A percentile compares a stretch with the other conserved stretches of the same genome.
These are phyloP conservation scores for Therioaphis trifolii DNA, from an alignment of 2,888 invertebrate species.

Conservation along the genomic window DNA sequence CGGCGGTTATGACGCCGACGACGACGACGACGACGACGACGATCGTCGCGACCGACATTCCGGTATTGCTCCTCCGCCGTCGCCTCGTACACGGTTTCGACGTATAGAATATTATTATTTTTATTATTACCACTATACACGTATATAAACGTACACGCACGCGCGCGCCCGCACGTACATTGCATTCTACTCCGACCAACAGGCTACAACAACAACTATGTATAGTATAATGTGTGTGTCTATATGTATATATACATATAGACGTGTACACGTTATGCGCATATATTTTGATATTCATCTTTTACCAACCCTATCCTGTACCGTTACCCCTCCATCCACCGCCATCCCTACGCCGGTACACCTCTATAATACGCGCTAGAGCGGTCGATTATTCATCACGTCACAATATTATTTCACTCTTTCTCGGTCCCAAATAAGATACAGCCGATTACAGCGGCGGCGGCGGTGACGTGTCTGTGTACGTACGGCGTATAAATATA, in stretches of 20 bases:
- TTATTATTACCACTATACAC: background rate
- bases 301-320: background rate
- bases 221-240: too few relatives aligned
- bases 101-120: slow-evolving; percentile 38
- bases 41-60: slow-evolving; percentile 43
- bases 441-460: background rate
- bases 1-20: too few relatives aligned
- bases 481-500: background rate
- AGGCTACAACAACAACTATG: background rate
- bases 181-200: too few relatives aligned
- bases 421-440: slow-evolving; percentile 11
- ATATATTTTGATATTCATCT: slow-evolving; percentile 24
- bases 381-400: slow-evolving; percentile 35
- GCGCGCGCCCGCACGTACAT: too few relatives aligned
- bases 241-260: background rate
- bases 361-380: too few relatives aligned
- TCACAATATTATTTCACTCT: slow-evolving; percentile 21
- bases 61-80: slow-evolving; percentile 36
- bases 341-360: background rate
- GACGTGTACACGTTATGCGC: background rate
- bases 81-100: background rate
- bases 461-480: background rate
- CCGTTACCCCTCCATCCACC: background rate
- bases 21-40: background rate
- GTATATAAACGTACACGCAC: background rate